Evolutionary conservation across 2,113 vertebrate species (phyloP).

Genomic region (Pao palembangensis): DNA sequence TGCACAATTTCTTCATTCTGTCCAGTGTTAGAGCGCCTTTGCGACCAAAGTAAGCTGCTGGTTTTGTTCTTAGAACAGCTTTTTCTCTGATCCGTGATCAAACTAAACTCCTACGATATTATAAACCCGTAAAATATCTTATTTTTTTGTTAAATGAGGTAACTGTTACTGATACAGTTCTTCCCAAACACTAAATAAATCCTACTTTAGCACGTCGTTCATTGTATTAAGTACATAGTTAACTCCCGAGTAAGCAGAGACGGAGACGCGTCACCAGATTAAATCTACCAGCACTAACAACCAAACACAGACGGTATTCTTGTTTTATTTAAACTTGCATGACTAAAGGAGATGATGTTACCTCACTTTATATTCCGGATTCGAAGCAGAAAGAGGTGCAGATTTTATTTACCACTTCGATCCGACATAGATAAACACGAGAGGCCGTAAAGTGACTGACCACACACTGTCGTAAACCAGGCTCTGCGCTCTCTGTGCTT

Average conservation of each 20-base stretch:
- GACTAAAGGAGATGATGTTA: not conserved
- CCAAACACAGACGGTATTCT: too few relatives aligned
- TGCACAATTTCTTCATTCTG: too few relatives aligned
- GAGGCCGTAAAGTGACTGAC: slow-evolving; percentile 23
- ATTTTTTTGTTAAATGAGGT: not conserved
- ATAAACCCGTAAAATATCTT: not conserved
- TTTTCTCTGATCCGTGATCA: not conserved
- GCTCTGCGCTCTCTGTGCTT: not conserved
- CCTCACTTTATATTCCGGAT: not conserved
- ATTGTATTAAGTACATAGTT: not conserved
- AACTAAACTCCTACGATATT: not conserved
- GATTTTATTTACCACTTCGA: slow-evolving; percentile 17
- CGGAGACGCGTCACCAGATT: not conserved
- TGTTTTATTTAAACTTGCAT: not conserved
- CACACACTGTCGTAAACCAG: slow-evolving; percentile 44
- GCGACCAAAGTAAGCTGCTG: not conserved
- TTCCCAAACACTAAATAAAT: not conserved
- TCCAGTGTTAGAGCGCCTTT: too few relatives aligned
- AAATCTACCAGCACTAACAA: not conserved
- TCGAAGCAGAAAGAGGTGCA: not conserved
- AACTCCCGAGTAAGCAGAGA: not conserved
- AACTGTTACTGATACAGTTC: not conserved
- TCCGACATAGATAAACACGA: not conserved
- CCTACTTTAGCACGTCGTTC: not conserved
- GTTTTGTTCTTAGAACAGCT: not conserved